Evolutionary conservation across 2,888 invertebrate genomes (phyloP).

Genomic region (Holacanthella duospinosa): DNA sequence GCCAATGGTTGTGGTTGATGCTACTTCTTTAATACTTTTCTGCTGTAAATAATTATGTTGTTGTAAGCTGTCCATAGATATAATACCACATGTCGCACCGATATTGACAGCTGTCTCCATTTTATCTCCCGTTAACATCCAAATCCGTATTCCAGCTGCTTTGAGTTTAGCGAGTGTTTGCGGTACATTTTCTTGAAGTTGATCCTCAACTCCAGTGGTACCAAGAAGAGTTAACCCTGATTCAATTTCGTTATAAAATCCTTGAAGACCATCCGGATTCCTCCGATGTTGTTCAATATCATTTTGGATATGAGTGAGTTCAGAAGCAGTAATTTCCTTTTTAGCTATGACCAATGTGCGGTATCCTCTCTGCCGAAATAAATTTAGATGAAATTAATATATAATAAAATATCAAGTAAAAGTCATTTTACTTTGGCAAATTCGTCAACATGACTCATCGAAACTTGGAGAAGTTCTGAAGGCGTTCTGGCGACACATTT

Average conservation of each 20-base stretch:
- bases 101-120: too few species aligned
- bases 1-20: conserved; percentile 54
- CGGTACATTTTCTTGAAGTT: conserved; percentile 71
- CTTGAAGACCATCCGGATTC: conserved; percentile 43
- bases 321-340: conserved; percentile 54
- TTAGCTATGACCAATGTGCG: conserved; percentile 75
- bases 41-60: too few species aligned
- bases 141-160: conserved; percentile 55
- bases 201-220: too few species aligned
- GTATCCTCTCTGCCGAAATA: conserved; percentile 56
- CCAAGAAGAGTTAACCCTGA: too few species aligned
- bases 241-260: conserved; percentile 45
- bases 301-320: conserved; percentile 50
- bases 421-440: too few species aligned
- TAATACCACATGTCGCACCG: conserved; percentile 70
- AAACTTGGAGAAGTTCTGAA: too few species aligned
- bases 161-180: conserved; percentile 67
- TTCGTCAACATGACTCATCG: too few species aligned
- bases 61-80: too few species aligned
- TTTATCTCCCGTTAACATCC: conserved; percentile 88
- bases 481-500: too few species aligned
- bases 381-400: too few species aligned
- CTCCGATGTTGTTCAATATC: conserved; percentile 44
- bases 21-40: too few species aligned
- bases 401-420: too few species aligned